A percentile compares a stretch with the other conserved stretches of the same genome.
phyloP scores from a whole-genome alignment of 2,888 invertebrate genomes.

The Metellina segmentata region DNA sequence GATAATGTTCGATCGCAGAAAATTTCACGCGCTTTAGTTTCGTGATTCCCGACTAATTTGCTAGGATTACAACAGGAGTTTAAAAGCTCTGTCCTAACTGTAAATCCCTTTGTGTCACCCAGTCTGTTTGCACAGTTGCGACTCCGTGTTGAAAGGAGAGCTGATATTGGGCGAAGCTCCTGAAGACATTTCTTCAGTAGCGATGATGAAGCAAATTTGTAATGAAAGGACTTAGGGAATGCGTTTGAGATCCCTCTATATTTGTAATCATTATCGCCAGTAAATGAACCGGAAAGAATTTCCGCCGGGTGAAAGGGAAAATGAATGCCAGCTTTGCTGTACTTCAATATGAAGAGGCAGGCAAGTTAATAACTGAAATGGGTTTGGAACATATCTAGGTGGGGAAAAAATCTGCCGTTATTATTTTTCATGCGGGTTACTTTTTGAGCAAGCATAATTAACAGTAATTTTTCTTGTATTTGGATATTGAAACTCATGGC shows the following conservation, averaged over 20 bases:
- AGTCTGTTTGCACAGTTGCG: background rate
- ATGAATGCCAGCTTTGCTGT: background rate
- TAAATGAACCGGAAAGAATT: constrained; percentile 6
- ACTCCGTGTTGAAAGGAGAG: background rate
- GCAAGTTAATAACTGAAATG: background rate
- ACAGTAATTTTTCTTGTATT: background rate
- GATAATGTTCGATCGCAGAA: constrained; percentile 11
- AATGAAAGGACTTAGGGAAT: constrained; percentile 16
- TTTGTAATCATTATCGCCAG: constrained; percentile 11
- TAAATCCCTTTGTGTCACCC: constrained; percentile 8
- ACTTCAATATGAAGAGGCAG: background rate
- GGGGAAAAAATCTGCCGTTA: background rate
- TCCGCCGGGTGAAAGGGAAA: constrained; percentile 5
- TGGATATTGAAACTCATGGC: background rate
- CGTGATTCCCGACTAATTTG: constrained; percentile 23
- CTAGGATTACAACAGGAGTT: constrained; percentile 26
- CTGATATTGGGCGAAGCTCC: background rate
- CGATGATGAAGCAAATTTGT: constrained; percentile 22
- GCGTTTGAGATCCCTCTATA: background rate
- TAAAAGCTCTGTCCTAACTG: background rate
- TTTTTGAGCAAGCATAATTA: background rate
- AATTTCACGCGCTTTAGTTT: constrained; percentile 26
- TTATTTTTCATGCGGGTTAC: background rate
- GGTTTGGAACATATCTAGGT: background rate
- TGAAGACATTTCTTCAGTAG: constrained; percentile 4